These are phyloP conservation scores for Eristalis pertinax DNA, from an alignment of 2,888 invertebrate genomes.

Conservation along the genomic window DNA sequence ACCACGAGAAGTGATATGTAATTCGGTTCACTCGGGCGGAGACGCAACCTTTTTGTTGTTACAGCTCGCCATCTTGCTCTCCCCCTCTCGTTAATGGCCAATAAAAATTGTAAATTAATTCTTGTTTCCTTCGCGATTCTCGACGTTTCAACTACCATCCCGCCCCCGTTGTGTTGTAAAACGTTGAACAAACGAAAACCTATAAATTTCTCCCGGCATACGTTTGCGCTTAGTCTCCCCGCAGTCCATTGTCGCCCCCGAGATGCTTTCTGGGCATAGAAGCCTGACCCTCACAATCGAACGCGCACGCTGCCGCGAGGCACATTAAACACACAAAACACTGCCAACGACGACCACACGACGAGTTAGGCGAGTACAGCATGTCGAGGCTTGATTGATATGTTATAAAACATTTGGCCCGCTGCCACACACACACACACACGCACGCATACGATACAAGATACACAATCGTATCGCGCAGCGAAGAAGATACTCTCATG, in stretches of 20 bases:
- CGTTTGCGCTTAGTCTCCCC: background rate
- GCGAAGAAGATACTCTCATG: slow-evolving; percentile 12
- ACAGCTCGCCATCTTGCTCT: background rate
- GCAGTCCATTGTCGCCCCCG: background rate
- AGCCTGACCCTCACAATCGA: background rate
- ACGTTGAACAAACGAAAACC: background rate
- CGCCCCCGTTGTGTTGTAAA: background rate
- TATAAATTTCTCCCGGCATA: background rate
- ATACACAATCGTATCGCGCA: slow-evolving; percentile 8
- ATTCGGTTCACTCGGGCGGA: background rate
- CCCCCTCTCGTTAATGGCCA: background rate
- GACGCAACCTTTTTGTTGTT: background rate
- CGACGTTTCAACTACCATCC: background rate
- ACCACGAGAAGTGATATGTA: background rate
- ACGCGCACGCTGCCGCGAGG: background rate
- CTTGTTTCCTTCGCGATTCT: background rate
- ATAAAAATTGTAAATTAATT: background rate
- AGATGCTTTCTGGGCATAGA: background rate
- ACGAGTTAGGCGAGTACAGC: background rate
- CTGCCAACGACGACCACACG: background rate
- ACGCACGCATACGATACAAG: slow-evolving; percentile 16
- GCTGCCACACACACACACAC: slow-evolving; percentile 32
- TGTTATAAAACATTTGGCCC: slow-evolving; percentile 52
- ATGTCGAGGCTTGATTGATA: slow-evolving; percentile 52
- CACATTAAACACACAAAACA: background rate